Evolutionary conservation across 2,888 invertebrate species (phyloP).

Genomic region (Ornithoptera priamus): DNA sequence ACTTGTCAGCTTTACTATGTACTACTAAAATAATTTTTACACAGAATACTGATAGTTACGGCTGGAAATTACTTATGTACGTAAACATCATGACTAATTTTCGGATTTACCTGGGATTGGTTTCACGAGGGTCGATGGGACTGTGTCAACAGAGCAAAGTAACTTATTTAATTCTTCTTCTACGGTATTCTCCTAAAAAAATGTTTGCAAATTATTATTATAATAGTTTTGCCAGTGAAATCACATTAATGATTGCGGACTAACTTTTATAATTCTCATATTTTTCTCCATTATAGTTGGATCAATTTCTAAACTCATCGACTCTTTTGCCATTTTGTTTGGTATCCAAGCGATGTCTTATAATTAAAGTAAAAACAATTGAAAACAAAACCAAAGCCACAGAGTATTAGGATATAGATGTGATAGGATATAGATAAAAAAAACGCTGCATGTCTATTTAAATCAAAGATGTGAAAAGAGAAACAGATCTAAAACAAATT

Average conservation of each 20-base stretch:
- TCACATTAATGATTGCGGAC: constrained; percentile 33
- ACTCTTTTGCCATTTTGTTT: constrained; percentile 65
- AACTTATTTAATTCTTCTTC: constrained; percentile 82
- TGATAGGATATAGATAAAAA: not conserved
- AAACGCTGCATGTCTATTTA: not conserved
- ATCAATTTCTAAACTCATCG: constrained; percentile 81
- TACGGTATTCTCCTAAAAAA: constrained; percentile 72
- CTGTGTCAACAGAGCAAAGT: constrained; percentile 67
- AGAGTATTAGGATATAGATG: not conserved
- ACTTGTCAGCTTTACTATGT: not conserved
- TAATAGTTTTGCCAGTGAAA: not conserved
- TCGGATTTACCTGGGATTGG: constrained; percentile 83
- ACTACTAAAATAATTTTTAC: not conserved
- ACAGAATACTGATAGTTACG: too few species aligned
- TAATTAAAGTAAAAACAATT: not conserved
- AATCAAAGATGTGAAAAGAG: too few species aligned
- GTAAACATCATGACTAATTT: not conserved
- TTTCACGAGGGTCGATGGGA: constrained; percentile 82
- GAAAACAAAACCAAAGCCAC: not conserved
- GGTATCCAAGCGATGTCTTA: constrained; percentile 22
- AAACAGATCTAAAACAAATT: too few species aligned
- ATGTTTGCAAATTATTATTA: constrained; percentile 14
- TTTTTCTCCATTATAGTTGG: constrained; percentile 81
- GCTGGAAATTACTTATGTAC: not conserved
- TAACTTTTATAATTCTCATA: constrained; percentile 69